Evolutionary conservation across 2,797 vertebrate species (phyloP), one percentile per base, ranked within the genome.

Genomic region (Acanthis flammea): DNA sequence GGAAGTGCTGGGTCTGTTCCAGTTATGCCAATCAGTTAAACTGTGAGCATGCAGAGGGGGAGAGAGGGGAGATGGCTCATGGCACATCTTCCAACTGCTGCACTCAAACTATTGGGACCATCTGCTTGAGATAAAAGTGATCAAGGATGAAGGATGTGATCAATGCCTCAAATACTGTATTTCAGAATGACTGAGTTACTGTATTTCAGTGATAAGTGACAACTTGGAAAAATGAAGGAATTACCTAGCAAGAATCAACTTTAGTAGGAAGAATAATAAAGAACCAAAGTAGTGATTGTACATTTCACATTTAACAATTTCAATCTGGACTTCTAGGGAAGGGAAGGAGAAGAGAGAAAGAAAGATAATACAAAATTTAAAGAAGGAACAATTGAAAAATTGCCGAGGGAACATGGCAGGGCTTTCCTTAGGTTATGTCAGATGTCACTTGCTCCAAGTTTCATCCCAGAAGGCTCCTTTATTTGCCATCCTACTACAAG

Each of bases 1-100:
- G 79, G 82, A 93, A 91, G 92, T 30, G 84, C 23, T 92, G 92
- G 74, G 71, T 70, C 51, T 74, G 91, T 76, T 93, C 92, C 91
- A 95, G 84, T 94, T 93, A 85, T 21, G 80, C 86, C 86, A 79
- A 23, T 95, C 92, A 82, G 24, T 82, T 58, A 58, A 25, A 47
- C 39, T 87, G 68, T 60, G 77, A 92, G 71, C 42, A 22, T 7
- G 62, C 62, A 86, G 85, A 81, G 81, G 65, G 82, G 68, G 88
- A 31, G 76, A 86, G 76, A 70, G 78, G 84, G 75, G 87, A 51
- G 33, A n/a, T 7, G 48, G 80, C 63, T 92, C 33, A 73, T 7
- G 12, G 63, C 51, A 53, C 1, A 3, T 57, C 57, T 58, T 70
- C 66, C 66, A 83, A 71, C 70, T 80, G 72, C 92, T 86, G 57